Evolutionary conservation across 2,113 vertebrate genomes (phyloP), one percentile per base, ranked within the genome.

Genomic region (Hippocampus zosterae): DNA sequence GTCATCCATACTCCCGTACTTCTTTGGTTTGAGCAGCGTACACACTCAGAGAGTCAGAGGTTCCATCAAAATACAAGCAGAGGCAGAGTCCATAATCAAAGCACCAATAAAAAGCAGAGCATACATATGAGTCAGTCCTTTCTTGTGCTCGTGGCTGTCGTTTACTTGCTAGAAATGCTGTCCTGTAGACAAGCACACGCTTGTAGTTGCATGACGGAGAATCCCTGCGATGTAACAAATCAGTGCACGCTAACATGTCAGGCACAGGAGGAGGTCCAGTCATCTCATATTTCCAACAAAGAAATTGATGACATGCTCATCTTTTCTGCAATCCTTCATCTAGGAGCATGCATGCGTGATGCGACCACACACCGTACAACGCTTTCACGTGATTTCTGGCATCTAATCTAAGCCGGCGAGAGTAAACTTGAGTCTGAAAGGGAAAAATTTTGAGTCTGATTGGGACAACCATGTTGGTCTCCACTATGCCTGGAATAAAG

Each of bases 131-230:
- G 82, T 86, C 80, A 82, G 72, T 76, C 74, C 69, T 68, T 53
- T 82, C 67, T 66, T 78, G 84, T 89, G 82, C 81, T 83, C 71
- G 75, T 67, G 71, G 81, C 71, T 87, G 80, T 69, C 71, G 81
- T 81, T 81, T 73, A 65, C 69, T 80, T 84, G 81, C 73, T 64
- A 76, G 81, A 82, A 77, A 19, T 77, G 48, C 73, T 87, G 77
- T 80, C 67, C 27, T 63, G 44, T 67, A 85, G 80, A 87, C 72
- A 80, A 68, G 72, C 68, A 13, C 19, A 74, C 50, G 60, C 62
- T 84, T 85, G 85, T 87, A 85, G 81, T 87, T 74, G 73, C 60
- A 78, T 37, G 68, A 77, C 81, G 81, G 81, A 81, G 29, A 74
- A 67, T 81, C 75, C 65, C 42, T 40, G 6, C 23, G 72, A 69